Evolutionary conservation across 1,140 invertebrate genomes (phyloP).

Genomic region (Zophobas atratus): DNA sequence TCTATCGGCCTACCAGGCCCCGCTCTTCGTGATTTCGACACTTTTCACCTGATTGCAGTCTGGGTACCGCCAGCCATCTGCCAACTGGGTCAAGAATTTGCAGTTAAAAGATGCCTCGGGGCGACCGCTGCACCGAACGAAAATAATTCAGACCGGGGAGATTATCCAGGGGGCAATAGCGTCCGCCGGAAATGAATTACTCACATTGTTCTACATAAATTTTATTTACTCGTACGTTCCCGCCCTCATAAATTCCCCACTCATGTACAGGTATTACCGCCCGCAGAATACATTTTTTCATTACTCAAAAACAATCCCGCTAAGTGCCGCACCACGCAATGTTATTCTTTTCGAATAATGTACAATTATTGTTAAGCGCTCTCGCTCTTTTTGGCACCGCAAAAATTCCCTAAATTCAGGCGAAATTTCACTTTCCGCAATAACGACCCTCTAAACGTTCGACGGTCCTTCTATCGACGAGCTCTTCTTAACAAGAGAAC

Average conservation of each 20-base stretch:
- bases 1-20: too few species aligned
- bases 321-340: too few species aligned
- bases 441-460: too few species aligned
- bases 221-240: slow-evolving; percentile 13
- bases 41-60: slow-evolving; percentile 38
- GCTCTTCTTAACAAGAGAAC: too few species aligned
- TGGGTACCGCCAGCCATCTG: not conserved
- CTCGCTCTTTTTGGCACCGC: too few species aligned
- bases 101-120: not conserved
- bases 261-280: not conserved
- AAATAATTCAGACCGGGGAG: slow-evolving; percentile 18
- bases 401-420: too few species aligned
- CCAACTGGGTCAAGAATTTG: slow-evolving; percentile 23
- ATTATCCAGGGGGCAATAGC: slow-evolving; percentile 17
- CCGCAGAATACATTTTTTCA: too few species aligned
- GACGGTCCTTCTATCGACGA: too few species aligned
- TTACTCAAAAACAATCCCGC: too few species aligned
- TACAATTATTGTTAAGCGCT: too few species aligned
- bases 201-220: slow-evolving; percentile 12
- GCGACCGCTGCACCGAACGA: slow-evolving; percentile 7
- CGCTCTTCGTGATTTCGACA: slow-evolving; percentile 5
- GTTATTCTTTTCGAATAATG: too few species aligned
- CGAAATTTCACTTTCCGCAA: too few species aligned
- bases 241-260: not conserved
- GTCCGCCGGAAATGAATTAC: slow-evolving; percentile 18